These are phyloP conservation scores for Uloborus plumipes DNA, from an alignment of 2,888 invertebrate species.

Conservation along the genomic window DNA sequence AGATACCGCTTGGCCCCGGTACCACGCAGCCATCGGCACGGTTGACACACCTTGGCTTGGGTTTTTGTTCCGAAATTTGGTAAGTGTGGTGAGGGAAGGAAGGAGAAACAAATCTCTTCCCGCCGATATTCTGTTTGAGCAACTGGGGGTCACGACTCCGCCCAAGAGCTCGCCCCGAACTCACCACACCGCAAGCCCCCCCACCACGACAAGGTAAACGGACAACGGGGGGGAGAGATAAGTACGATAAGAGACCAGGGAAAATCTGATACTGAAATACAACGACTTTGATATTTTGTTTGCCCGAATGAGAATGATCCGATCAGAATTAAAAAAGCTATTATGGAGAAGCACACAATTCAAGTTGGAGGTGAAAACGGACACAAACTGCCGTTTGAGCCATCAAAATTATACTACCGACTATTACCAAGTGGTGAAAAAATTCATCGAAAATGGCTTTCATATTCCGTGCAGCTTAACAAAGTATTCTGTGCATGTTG, in stretches of 20 bases:
- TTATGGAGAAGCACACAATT: constrained; percentile 5
- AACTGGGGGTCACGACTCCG: no score
- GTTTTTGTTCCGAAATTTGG: no score
- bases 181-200: no score
- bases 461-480: constrained; percentile 2
- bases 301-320: constrained; percentile 8
- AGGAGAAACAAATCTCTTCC: no score
- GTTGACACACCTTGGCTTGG: no score
- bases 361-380: not conserved
- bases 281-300: not conserved
- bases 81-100: no score
- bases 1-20: no score
- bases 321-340: constrained; percentile 7
- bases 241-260: not conserved
- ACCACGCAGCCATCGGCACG: no score
- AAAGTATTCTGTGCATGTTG: not conserved
- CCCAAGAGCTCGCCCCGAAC: no score
- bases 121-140: no score
- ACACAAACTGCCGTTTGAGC: not conserved
- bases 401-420: constrained; percentile 3
- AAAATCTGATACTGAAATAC: not conserved
- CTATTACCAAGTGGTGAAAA: constrained; percentile 9
- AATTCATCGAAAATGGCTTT: constrained; percentile 6
- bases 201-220: no score
- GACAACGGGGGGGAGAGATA: not conserved